Evolutionary conservation across 2,113 vertebrate species (phyloP).

Genomic region (Ceuthmochares aereus): DNA sequence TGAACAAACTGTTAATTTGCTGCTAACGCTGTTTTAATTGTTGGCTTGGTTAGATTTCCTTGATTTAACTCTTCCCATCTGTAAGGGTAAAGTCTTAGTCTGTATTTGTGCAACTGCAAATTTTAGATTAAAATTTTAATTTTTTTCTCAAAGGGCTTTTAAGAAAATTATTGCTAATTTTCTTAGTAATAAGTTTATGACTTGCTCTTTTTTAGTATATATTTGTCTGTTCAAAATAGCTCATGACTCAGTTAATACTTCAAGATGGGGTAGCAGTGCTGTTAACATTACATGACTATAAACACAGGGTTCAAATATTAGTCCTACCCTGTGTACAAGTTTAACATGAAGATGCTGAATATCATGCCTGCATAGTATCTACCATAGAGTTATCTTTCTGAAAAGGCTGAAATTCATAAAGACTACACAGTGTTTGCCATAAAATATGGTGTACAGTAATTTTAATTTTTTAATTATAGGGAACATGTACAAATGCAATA

Average conservation of each 20-base stretch:
- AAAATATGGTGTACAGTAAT: not conserved
- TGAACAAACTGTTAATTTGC: slow-evolving; percentile 56
- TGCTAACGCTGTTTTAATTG: slow-evolving; percentile 53
- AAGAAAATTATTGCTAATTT: not conserved
- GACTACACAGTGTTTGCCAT: not conserved
- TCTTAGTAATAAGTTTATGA: not conserved
- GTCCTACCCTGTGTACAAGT: not conserved
- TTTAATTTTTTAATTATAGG: not conserved
- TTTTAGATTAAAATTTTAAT: not conserved
- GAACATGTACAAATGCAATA: not conserved
- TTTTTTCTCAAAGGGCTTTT: not conserved
- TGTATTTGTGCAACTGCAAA: not conserved
- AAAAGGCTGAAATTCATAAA: not conserved
- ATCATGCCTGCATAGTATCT: not conserved
- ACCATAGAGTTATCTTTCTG: not conserved
- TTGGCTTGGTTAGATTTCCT: slow-evolving; percentile 37
- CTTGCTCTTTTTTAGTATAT: not conserved
- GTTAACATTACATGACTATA: not conserved
- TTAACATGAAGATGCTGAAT: not conserved
- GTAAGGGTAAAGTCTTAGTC: not conserved
- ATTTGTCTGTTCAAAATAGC: not conserved
- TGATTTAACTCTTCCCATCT: slow-evolving; percentile 44
- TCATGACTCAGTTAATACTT: not conserved
- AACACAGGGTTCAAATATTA: not conserved
- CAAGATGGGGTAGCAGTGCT: not conserved